Conservation (phyloP, 2,797 vertebrate genomes). For the Toxotes lorentzi region DNA sequence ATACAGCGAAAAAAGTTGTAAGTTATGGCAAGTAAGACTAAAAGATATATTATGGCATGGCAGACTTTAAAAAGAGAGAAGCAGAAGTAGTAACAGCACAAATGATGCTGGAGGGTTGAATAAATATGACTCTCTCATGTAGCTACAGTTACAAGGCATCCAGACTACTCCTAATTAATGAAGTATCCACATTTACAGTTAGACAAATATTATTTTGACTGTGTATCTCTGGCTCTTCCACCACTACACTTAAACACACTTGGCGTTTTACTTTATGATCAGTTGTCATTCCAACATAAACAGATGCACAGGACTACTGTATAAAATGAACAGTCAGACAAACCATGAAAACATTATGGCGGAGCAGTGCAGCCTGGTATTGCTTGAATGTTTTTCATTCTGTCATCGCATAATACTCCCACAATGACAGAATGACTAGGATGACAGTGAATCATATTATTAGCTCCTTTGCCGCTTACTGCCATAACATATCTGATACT, state of each 20-base stretch:
- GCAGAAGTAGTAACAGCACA: no score
- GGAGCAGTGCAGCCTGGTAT: not conserved
- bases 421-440: slow-evolving; percentile 25
- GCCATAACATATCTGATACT: slow-evolving; percentile 52
- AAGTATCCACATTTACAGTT: no score
- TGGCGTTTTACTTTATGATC: not conserved
- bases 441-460: slow-evolving; percentile 57
- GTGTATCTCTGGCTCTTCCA: no score
- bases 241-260: no score
- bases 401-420: slow-evolving; percentile 3
- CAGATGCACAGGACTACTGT: not conserved
- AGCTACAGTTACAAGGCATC: not conserved
- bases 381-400: slow-evolving; percentile 21
- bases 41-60: no score
- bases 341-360: not conserved
- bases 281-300: slow-evolving; percentile 5
- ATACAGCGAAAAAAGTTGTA: not conserved
- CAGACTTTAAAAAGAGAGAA: not conserved
- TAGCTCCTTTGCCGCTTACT: slow-evolving; percentile 35
- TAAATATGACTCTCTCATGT: not conserved
- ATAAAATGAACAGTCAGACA: not conserved
- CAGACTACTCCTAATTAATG: not conserved
- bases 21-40: no score
- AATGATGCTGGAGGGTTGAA: not conserved
- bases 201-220: no score